phyloP scores from a whole-genome alignment of 2,888 invertebrate species.

The Hypercompe scribonia region DNA sequence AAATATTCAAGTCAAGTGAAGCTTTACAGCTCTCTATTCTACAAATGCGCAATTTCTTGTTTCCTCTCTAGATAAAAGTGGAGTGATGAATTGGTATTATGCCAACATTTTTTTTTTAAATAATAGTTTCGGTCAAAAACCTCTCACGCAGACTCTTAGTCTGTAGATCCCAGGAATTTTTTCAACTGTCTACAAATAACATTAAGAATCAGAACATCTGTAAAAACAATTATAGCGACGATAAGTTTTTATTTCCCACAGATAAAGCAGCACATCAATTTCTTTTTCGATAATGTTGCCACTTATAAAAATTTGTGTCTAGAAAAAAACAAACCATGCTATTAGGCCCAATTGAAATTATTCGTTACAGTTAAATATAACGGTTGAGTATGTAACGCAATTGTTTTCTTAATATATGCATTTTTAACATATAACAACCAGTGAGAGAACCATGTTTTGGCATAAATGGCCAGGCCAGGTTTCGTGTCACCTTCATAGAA shows the following conservation, averaged over 20 bases:
- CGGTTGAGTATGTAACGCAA: background rate
- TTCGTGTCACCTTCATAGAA: too few species aligned
- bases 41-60: slow-evolving; percentile 30
- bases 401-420: background rate
- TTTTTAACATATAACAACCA: too few species aligned
- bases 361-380: background rate
- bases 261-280: background rate
- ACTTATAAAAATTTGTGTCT: background rate
- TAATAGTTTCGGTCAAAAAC: slow-evolving; percentile 58
- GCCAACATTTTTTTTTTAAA: slow-evolving; percentile 54
- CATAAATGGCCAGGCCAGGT: too few species aligned
- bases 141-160: slow-evolving; percentile 51
- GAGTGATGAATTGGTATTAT: slow-evolving; percentile 46
- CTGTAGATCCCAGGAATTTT: slow-evolving; percentile 40
- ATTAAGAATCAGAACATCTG: slow-evolving; percentile 29
- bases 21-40: slow-evolving; percentile 5
- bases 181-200: slow-evolving; percentile 29
- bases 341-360: background rate
- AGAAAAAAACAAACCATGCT: background rate
- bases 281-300: background rate
- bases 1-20: too few species aligned
- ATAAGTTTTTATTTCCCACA: background rate
- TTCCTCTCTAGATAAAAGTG: slow-evolving; percentile 42
- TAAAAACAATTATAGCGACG: slow-evolving; percentile 33
- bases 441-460: too few species aligned